Percentiles rank a stretch among this genome's conserved stretches.
These are phyloP conservation scores for Ricordea florida DNA, from an alignment of 92 coral and sea anemone genomes.

Conservation along the genomic window DNA sequence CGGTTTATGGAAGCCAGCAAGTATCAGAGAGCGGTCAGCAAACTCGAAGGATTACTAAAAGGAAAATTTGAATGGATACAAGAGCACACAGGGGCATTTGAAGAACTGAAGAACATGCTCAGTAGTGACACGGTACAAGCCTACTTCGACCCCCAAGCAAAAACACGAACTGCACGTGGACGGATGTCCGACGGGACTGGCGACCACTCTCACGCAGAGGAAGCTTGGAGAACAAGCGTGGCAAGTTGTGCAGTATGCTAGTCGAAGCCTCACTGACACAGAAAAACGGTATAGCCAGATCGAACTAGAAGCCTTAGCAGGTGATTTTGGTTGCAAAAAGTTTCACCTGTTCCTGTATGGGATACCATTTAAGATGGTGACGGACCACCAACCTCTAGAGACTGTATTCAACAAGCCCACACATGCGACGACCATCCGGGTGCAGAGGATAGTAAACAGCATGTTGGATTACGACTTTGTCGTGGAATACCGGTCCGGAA, in stretches of 20 bases:
- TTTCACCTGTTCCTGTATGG: background rate
- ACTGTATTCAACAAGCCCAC: background rate
- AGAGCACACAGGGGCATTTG: no score
- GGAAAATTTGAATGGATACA: no score
- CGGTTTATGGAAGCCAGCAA: constrained; percentile 31
- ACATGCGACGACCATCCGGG: background rate
- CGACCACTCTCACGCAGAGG: background rate
- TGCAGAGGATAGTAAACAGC: background rate
- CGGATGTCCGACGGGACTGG: constrained; percentile 26
- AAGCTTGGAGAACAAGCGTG: background rate
- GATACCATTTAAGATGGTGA: background rate
- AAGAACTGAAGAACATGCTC: no score
- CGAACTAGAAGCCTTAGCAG: background rate
- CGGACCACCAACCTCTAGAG: constrained; percentile 11
- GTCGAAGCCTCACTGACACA: background rate
- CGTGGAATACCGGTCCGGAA: constrained; percentile 17
- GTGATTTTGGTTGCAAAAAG: background rate
- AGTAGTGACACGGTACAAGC: no score
- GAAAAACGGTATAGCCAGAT: background rate
- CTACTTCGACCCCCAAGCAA: constrained; percentile 15
- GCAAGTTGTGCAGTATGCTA: background rate
- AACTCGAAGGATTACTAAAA: constrained; percentile 9
- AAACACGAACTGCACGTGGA: constrained; percentile 44
- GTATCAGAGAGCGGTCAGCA: background rate
- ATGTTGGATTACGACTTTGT: background rate